These are phyloP conservation scores for Xestia c-nigrum DNA, from an alignment of 2,888 invertebrate species.

Conservation along the genomic window DNA sequence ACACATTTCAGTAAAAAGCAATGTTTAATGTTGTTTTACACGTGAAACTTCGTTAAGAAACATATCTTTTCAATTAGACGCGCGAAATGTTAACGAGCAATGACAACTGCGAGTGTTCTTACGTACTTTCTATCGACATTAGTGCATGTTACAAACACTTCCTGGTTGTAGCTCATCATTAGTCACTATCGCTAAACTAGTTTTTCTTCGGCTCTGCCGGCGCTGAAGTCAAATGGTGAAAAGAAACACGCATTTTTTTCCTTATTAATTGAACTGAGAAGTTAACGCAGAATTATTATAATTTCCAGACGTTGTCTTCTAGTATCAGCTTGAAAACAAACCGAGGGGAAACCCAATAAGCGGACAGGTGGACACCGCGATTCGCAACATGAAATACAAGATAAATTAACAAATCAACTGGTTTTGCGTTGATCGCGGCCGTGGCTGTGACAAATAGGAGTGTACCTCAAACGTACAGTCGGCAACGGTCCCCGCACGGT, in stretches of 20 bases:
- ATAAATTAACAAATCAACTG: constrained; percentile 60
- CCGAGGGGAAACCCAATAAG: constrained; percentile 36
- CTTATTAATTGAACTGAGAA: neutral
- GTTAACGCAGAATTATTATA: neutral
- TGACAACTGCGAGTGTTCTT: constrained; percentile 49
- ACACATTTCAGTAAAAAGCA: constrained; percentile 51
- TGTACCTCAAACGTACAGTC: constrained; percentile 65
- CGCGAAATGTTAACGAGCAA: constrained; percentile 56
- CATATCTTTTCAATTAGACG: constrained; percentile 67
- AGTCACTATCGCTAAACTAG: constrained; percentile 47
- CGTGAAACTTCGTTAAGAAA: constrained; percentile 53
- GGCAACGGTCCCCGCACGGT: constrained; percentile 70
- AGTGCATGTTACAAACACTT: constrained; percentile 53
- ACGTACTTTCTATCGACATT: constrained; percentile 51
- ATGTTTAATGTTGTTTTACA: constrained; percentile 51
- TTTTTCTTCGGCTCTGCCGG: constrained; percentile 33
- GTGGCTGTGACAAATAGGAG: constrained; percentile 62
- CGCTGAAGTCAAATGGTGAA: constrained; percentile 24
- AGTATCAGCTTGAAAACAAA: constrained; percentile 20
- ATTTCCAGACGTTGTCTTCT: constrained; percentile 7
- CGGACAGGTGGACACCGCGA: constrained; percentile 34
- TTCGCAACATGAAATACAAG: constrained; percentile 38
- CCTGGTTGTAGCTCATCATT: constrained; percentile 53
- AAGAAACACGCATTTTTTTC: constrained; percentile 1
- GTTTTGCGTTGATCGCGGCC: constrained; percentile 48